These are phyloP conservation scores for Typhlomys cinereus DNA, from an alignment of 2,113 vertebrate genomes.

Conservation along the genomic window DNA sequence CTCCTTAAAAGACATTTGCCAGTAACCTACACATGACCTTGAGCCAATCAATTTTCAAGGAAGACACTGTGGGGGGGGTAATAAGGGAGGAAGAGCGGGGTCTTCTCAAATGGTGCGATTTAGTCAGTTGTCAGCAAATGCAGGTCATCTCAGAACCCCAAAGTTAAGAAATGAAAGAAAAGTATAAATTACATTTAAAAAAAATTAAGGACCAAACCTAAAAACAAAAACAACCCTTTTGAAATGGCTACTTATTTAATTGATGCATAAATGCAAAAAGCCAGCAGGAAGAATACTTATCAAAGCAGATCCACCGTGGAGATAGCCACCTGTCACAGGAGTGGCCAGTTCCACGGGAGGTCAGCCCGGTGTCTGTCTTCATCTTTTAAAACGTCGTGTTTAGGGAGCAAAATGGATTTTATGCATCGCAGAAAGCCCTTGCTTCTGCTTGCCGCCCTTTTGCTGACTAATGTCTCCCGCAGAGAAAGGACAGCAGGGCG, in stretches of 20 bases:
- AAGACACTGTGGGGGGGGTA: neutral
- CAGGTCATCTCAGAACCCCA: neutral
- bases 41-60: conserved; percentile 64
- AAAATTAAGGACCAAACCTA: conserved; percentile 4
- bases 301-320: too few species aligned
- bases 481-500: neutral
- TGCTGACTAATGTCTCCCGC: conserved; percentile 63
- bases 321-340: neutral
- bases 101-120: neutral
- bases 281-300: neutral
- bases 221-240: neutral
- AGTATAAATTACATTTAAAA: neutral
- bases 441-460: conserved; percentile 8
- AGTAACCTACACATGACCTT: conserved; percentile 73
- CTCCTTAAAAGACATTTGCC: conserved; percentile 54
- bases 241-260: neutral
- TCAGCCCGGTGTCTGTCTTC: neutral
- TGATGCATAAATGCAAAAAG: neutral
- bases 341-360: neutral
- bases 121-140: neutral
- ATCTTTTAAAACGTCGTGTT: conserved; percentile 38
- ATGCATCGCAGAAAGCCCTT: neutral
- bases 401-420: conserved; percentile 32
- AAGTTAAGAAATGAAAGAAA: neutral
- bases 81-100: neutral